Conservation (phyloP, 1,140 invertebrate species). For the Panagrolaimus sp. region DNA sequence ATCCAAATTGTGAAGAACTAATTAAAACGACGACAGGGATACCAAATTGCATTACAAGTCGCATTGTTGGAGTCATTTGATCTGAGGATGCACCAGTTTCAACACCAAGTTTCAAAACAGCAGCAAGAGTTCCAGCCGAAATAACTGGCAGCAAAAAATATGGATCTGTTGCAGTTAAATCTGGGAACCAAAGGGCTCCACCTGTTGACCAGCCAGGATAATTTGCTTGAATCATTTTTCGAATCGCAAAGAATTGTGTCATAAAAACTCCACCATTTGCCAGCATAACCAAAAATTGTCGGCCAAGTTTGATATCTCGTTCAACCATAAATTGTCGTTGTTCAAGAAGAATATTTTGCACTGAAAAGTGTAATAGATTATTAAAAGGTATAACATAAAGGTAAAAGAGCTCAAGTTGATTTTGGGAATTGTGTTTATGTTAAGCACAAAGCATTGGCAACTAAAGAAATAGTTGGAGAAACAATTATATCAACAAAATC, state of each 20-base stretch:
- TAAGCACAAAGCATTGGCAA: too few relatives aligned
- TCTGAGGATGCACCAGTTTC: slow-evolving; percentile 41
- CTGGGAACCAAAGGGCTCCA: slow-evolving; percentile 85
- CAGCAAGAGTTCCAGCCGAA: slow-evolving; percentile 72
- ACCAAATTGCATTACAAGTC: slow-evolving; percentile 46
- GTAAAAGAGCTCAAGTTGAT: background rate
- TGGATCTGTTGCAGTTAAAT: slow-evolving; percentile 83
- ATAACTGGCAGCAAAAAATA: slow-evolving; percentile 79
- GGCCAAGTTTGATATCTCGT: slow-evolving; percentile 45
- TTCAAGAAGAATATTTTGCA: slow-evolving; percentile 54
- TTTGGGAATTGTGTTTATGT: too few relatives aligned
- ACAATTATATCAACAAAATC: slow-evolving; percentile 21
- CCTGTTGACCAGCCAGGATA: slow-evolving; percentile 66
- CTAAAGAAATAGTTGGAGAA: slow-evolving; percentile 19
- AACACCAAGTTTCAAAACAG: slow-evolving; percentile 69
- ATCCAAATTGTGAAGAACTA: slow-evolving; percentile 80
- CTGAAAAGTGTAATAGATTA: too few relatives aligned
- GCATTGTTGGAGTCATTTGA: slow-evolving; percentile 42
- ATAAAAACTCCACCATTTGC: slow-evolving; percentile 52
- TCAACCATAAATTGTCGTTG: slow-evolving; percentile 50
- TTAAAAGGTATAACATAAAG: background rate
- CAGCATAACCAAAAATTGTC: slow-evolving; percentile 46
- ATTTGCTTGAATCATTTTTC: slow-evolving; percentile 39
- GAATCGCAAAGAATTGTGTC: slow-evolving; percentile 57
- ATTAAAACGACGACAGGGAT: slow-evolving; percentile 77